phyloP scores from a whole-genome alignment of 1,140 invertebrate species.

The Gonatopus flavifemur region DNA sequence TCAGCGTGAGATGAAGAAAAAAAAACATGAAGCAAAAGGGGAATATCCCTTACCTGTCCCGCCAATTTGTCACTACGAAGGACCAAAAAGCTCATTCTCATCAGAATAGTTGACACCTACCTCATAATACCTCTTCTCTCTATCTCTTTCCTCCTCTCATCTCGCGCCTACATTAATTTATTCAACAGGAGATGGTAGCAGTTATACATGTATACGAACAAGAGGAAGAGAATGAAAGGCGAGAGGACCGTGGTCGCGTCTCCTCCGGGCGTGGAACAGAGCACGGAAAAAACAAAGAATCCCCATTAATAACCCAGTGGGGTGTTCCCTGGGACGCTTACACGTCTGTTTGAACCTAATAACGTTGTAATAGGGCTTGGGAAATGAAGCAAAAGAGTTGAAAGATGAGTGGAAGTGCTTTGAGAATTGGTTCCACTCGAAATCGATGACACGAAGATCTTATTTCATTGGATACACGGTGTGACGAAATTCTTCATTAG shows the following conservation, averaged over 20 bases:
- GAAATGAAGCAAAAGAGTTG: constrained; percentile 27
- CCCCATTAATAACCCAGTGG: constrained; percentile 52
- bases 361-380: constrained; percentile 43
- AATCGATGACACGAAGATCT: too few species aligned
- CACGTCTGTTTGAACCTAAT: constrained; percentile 45
- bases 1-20: not conserved
- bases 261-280: constrained; percentile 15
- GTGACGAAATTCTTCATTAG: too few species aligned
- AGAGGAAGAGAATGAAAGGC: not conserved
- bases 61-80: constrained; percentile 41
- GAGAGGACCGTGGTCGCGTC: not conserved
- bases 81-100: constrained; percentile 33
- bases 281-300: constrained; percentile 43
- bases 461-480: too few species aligned
- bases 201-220: not conserved
- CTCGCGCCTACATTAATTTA: constrained; percentile 43
- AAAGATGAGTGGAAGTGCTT: constrained; percentile 6
- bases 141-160: too few species aligned
- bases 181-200: constrained; percentile 18
- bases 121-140: too few species aligned
- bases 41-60: constrained; percentile 39
- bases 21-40: constrained; percentile 22
- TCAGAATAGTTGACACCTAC: constrained; percentile 41
- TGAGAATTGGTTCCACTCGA: too few species aligned
- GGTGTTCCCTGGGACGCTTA: constrained; percentile 42